Evolutionary conservation across 1,140 invertebrate species (phyloP), one percentile per base, ranked within the genome.

Genomic region (Condylostylus longicornis): DNA sequence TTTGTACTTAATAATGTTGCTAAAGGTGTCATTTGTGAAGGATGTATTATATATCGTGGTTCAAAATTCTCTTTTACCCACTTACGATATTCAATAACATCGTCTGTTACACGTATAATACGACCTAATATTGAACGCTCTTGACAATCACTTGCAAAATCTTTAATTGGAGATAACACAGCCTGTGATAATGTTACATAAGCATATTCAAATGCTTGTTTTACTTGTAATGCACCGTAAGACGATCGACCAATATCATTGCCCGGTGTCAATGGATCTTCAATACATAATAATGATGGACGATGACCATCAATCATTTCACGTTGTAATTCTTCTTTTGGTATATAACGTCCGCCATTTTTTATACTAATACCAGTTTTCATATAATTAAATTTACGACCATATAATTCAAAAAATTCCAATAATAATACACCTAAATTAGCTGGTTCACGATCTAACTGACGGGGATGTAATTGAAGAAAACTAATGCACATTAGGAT

Each of bases 401-500:
- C 94, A 63, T 97, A 98, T 19, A 98, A 66, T 65, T 98, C 93
- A 60, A 97, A 89, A 71, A 98, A 98, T 69, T 97, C 90, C 40
- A 98, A 85, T 40, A 98, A 69, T 42, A 98, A 67, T 37, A 95
- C 85, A 40, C 91, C 94, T 21, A 98, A 67, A 69, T 98, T 97
- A 30, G 71, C 68, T 36, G 68, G 67, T 12, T 68, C 61, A 45
- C 63, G 67, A 39, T 73, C 63, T 29, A 68, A 67, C 51, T 82
- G 69, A 8, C 68, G 57, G 33, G 65, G 69, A 52, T 72, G 69
- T 46, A 72, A 50, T 73, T 96, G 90, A 41, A 98, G 70, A 66
- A 97, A 98, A 68, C 88, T 94, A 63, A 98, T 89, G 51, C 87
- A 89, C 82, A 98, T 91, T 37, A 98, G 75, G 61, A 98, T 96